Conservation (phyloP, 2,113 vertebrate genomes). For the Hippopotamus amphibius region DNA sequence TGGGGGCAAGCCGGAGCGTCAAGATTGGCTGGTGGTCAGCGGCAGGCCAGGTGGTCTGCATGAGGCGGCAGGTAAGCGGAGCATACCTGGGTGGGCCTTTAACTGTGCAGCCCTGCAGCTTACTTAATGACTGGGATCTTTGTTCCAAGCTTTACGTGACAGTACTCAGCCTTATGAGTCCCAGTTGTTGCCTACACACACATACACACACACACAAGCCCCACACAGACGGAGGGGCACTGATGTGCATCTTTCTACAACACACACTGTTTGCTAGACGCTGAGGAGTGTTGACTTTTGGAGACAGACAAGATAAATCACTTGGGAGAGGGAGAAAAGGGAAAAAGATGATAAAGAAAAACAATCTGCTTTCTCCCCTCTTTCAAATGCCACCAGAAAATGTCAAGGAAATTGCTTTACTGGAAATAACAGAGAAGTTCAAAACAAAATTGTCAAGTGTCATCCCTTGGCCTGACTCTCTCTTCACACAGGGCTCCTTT, state of each 20-base stretch:
- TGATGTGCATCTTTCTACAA: neutral
- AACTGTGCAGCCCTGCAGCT: rapidly evolving
- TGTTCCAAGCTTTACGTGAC: neutral
- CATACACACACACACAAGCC: neutral
- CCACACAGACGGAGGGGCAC: too few relatives aligned
- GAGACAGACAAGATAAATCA: constrained; percentile 58
- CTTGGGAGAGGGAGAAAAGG: constrained; percentile 57
- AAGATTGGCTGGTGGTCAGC: neutral
- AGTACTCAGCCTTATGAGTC: neutral
- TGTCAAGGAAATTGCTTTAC: constrained; percentile 86
- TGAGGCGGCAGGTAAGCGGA: rapidly evolving
- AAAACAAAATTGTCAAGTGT: constrained; percentile 82
- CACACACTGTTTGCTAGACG: neutral
- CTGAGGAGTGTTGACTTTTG: constrained; percentile 6
- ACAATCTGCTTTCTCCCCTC: constrained; percentile 46
- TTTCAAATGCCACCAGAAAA: constrained; percentile 89
- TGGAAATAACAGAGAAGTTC: constrained; percentile 85
- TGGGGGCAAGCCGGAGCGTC: constrained; percentile 8
- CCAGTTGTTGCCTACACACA: neutral
- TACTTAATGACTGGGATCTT: neutral
- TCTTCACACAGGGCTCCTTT: neutral
- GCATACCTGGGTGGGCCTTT: rapidly evolving
- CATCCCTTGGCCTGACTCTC: constrained; percentile 30
- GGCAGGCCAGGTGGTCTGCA: neutral
- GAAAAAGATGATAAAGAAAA: constrained; percentile 66